Base-by-base conservation (phyloP, 2,888 invertebrate species). In the Phlogophora meticulosa region DNA sequence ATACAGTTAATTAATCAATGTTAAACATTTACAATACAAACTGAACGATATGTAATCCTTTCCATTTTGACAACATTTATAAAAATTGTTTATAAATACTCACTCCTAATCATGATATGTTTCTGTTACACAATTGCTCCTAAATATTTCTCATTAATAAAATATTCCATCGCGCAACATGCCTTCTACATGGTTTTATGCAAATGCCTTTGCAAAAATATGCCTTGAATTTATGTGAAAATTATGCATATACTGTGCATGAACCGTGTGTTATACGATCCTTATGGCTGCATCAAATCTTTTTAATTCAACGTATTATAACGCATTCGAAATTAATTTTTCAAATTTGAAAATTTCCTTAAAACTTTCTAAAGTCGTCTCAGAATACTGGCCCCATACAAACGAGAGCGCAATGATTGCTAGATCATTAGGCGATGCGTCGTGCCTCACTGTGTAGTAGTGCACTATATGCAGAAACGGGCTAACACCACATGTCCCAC, bases 81-180 rank as follows among this genome's bases (percentile, higher is more conserved):
- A 92, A 91, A n/a, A 75, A 91, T 83, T 80, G 82, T 85, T 87
- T 87, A 89, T 78, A 90, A 88, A 88, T 87, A 91, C 86, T 94
- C 93, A 94, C 93, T 91, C 88, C 89, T 90, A 89, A 85, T 87
- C 84, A 91, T 95, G 95, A 95, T 95, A 95, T 95, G 95, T 95
- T 92, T 92, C 88, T 87, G 94, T 95, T 94, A 88, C 92, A 83
- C 76, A 80, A 85, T 87, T 87, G 87, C 85, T 87, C 87, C 87
- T 81, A 77, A 81, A 68, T 45, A 68, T 70, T 72, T 80, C 68
- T 74, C 68, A 65, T 69, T 69, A 72, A 80, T 58, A 55, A 69
- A 78, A 60, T 72, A 76, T 53, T 56, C 61, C 76, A 73, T 57
- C 65, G 62, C 55, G 70, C 78, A 81, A 76, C 64, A 66, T 75